phyloP scores from a whole-genome alignment of 2,113 vertebrate species.

The Raja brachyura region DNA sequence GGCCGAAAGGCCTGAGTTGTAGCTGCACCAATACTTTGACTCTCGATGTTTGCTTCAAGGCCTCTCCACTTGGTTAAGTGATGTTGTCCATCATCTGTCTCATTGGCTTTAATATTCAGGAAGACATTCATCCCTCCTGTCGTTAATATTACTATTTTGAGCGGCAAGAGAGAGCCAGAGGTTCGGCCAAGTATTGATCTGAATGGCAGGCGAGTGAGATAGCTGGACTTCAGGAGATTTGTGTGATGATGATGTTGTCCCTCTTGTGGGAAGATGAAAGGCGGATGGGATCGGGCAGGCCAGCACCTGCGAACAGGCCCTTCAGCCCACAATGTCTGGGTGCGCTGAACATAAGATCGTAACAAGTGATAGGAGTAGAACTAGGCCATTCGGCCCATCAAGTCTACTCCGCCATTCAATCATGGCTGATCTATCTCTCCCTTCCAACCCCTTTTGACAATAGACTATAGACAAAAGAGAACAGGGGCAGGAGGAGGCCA shows the following conservation, averaged over 20 bases:
- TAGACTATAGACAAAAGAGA: too few relatives aligned
- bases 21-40: too few relatives aligned
- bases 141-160: not conserved
- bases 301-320: not conserved
- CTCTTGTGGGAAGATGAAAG: not conserved
- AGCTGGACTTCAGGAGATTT: not conserved
- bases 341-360: too few relatives aligned
- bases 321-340: too few relatives aligned
- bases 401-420: too few relatives aligned
- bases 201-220: not conserved
- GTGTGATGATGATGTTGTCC: not conserved
- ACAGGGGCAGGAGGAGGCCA: too few relatives aligned
- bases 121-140: not conserved
- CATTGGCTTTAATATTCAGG: not conserved
- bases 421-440: too few relatives aligned
- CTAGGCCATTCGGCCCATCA: too few relatives aligned
- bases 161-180: not conserved
- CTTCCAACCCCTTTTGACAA: too few relatives aligned
- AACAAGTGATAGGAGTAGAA: too few relatives aligned
- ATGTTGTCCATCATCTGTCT: not conserved
- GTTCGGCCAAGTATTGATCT: not conserved
- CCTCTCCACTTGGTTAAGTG: too few relatives aligned
- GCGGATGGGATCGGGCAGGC: not conserved
- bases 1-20: too few relatives aligned
- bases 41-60: not conserved